Evolutionary conservation across 2,797 vertebrate genomes (phyloP), one percentile per base, ranked within the genome.

Genomic region (Pyrocephalus nanus): DNA sequence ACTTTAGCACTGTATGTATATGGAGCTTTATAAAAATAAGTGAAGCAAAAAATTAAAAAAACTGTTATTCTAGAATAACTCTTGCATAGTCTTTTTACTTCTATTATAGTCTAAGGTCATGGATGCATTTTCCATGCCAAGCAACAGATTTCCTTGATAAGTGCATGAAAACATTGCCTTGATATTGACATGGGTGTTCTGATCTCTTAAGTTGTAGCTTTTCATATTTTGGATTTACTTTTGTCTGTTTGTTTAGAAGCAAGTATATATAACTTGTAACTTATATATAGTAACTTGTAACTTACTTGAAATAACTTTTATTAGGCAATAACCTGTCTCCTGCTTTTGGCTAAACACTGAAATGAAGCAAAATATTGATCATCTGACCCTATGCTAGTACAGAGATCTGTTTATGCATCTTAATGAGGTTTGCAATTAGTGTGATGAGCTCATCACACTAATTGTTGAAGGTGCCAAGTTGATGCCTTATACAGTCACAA

Each of bases 1-100:
- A 99, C 98, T 97, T 95, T 94, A 97, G 97, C 80, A 97, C 83
- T 94, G 96, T 97, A 97, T 97, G 95, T 96, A 86, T 96, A 34
- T 95, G 96, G 97, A 97, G 94, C 60, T 74, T 89, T 96, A 85
- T 95, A 93, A 78, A 96, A 92, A 80, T 96, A 95, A 91, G 62
- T 93, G 94, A 84, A 92, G 58, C 47, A 77, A 87, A 86, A 86
- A 6, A 60, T 62, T 90, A 86, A 62, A 45, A 64, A 65, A 93
- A 92, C 26, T 93, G 61, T 87, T 94, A 51, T 83, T 78, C 23
- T 95, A 61, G 55, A 96, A 55, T 82, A 72, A 88, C 23, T 88
- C 55, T 90, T 74, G 54, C 88, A 62, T 73, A 88, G 69, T 70
- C 42, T 95, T 91, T 91, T 86, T 82, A 45, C 17, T 90, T 72